These are phyloP conservation scores for Casuarius casuarius DNA, from an alignment of 2,113 vertebrate genomes.

Conservation along the genomic window DNA sequence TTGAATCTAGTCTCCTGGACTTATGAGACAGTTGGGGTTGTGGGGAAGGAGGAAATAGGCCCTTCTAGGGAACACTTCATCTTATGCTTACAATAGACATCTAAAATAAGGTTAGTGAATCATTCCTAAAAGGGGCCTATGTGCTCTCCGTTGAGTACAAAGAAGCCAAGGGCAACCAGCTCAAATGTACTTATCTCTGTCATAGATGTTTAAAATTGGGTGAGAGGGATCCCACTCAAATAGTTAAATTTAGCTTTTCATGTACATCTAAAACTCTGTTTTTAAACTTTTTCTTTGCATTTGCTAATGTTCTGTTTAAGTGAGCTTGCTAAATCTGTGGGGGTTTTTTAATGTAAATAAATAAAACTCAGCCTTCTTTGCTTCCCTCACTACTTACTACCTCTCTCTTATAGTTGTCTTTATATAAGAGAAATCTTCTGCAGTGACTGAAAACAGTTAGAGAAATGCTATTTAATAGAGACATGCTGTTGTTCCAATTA, in stretches of 20 bases:
- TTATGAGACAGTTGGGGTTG: neutral
- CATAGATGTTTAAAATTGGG: slow-evolving; percentile 32
- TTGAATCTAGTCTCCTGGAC: neutral
- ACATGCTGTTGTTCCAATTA: neutral
- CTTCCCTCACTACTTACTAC: neutral
- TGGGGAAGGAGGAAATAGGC: neutral
- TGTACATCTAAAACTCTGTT: neutral
- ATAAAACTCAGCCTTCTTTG: neutral
- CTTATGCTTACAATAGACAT: neutral
- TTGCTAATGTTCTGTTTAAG: neutral
- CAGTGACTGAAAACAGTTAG: neutral
- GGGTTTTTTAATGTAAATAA: neutral
- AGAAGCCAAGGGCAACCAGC: neutral
- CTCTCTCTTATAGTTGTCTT: neutral
- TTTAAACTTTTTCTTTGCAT: neutral
- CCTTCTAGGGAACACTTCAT: neutral
- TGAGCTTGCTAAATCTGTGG: neutral
- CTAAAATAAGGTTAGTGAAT: slow-evolving; percentile 39
- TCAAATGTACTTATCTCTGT: neutral
- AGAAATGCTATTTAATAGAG: neutral
- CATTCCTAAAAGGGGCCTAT: neutral
- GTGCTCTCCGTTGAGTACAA: neutral
- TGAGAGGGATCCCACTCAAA: slow-evolving; percentile 24
- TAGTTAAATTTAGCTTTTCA: slow-evolving; percentile 10
- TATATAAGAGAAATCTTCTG: neutral